Evolutionary conservation across 2,797 vertebrate species (phyloP).

Genomic region (Amphiprion clarkii): DNA sequence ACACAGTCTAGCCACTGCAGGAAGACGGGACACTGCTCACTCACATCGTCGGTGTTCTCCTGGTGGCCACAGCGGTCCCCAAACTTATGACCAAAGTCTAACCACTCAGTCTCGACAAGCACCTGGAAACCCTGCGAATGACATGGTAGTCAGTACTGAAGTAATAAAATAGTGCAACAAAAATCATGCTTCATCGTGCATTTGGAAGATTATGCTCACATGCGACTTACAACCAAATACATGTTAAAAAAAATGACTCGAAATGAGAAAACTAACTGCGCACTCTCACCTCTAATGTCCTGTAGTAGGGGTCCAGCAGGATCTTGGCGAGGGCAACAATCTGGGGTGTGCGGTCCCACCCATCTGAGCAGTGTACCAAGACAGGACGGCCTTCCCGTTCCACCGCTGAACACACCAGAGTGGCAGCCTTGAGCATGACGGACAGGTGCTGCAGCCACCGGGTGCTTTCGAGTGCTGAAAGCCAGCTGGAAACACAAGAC

Average conservation of each 20-base stretch:
- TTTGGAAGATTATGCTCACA: background rate
- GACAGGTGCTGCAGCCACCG: constrained; percentile 99
- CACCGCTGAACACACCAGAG: constrained; percentile 93
- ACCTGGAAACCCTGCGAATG: constrained; percentile 94
- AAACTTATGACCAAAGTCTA: constrained; percentile 98
- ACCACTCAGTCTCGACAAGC: constrained; percentile 96
- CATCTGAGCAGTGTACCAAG: constrained; percentile 96
- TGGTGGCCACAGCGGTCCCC: constrained; percentile 98
- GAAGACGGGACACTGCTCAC: constrained; percentile 98
- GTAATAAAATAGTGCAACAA: background rate
- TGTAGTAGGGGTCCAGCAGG: constrained; percentile 96
- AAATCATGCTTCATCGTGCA: background rate
- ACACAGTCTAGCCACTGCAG: constrained; percentile 98
- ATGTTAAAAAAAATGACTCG: background rate
- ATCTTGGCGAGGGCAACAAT: constrained; percentile 96
- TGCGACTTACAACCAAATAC: background rate
- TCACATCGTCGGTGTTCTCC: constrained; percentile 95
- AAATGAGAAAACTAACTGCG: background rate
- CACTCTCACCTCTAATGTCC: constrained; percentile 92
- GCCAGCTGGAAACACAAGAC: constrained; percentile 88
- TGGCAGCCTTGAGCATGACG: constrained; percentile 96
- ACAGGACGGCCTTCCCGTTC: constrained; percentile 96
- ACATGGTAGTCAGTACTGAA: background rate
- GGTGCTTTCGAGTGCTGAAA: constrained; percentile 97
- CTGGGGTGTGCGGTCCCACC: constrained; percentile 98